Conservation (phyloP, 2,113 vertebrate species). For the Zapornia atra region DNA sequence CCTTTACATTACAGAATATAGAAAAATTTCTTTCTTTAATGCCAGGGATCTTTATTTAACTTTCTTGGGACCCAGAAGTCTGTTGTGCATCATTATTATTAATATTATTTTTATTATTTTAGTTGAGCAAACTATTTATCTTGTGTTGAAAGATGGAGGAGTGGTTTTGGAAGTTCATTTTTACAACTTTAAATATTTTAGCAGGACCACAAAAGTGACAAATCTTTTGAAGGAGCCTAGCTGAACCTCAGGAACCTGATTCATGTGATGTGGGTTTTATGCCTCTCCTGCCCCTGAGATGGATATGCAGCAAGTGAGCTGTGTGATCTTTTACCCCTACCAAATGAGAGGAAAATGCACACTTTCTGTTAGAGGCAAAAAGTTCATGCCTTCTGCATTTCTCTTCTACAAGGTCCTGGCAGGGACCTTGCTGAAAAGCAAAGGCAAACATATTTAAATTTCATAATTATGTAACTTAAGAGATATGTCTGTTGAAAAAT, state of each 20-base stretch:
- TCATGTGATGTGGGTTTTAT: not conserved
- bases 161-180: not conserved
- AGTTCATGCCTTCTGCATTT: not conserved
- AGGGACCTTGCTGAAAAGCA: not conserved
- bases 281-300: not conserved
- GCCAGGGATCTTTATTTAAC: not conserved
- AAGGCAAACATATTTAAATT: not conserved
- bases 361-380: not conserved
- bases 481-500: not conserved
- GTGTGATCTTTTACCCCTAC: not conserved
- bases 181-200: not conserved
- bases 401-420: not conserved
- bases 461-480: not conserved
- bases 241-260: not conserved
- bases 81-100: not conserved
- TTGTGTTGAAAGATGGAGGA: not conserved
- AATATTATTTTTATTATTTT: not conserved
- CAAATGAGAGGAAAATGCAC: not conserved
- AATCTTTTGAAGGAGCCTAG: not conserved
- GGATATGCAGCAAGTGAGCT: not conserved
- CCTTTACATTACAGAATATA: not conserved
- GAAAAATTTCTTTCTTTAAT: not conserved
- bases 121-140: not conserved
- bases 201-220: not conserved
- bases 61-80: not conserved